Evolutionary conservation across 2,888 invertebrate genomes (phyloP), one percentile per base, ranked within the genome.

Genomic region (Steinernema hermaphroditum): DNA sequence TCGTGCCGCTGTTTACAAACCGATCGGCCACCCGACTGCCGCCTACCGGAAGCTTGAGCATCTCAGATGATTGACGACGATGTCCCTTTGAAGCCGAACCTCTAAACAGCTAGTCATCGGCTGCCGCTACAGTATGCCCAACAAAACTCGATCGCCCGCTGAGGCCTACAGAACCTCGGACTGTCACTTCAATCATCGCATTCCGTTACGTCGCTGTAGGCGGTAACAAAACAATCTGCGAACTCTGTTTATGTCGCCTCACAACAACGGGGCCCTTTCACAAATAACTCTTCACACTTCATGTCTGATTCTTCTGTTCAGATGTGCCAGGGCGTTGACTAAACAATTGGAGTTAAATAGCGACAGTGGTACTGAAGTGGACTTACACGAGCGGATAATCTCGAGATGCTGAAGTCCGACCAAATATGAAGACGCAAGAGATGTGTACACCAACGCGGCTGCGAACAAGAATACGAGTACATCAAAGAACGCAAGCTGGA

Each of bases 41-140:
- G 24, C 22, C 50, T 19, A 22, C 50, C 50, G 50, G 50, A 50
- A 50, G 50, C 50, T 24, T 37, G 29, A 29, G 62, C 29, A 32
- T 62, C 62, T 1, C 6, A 29, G 29, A 27, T 62, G 62, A 62
- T 62, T 29, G 62, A 62, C 62, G 62, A 62, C 62, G 62, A 62
- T 34, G 62, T 62, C 27, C 62, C 32, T n/a, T 16, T 16, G 46
- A 46, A 16, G 9, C n/a, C 46, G 46, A 16, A 2, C 19, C 2
- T 22, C 62, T 34, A 62, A 62, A 62, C 62, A 62, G 32, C 62
- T n/a, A 29, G 29, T 62, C 62, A 2, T 27, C 54, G 29, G 24
- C 19, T 24, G 62, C 62, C 37, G 37, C 62, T 62, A 62, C 62
- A 24, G 62, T 62, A 62, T 24, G 6, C 54, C 54, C 62, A 14